Percentiles rank a stretch among this genome's conserved stretches.
These are phyloP conservation scores for Drosophila insularis DNA, from an alignment of 1,140 invertebrate genomes.

Conservation along the genomic window DNA sequence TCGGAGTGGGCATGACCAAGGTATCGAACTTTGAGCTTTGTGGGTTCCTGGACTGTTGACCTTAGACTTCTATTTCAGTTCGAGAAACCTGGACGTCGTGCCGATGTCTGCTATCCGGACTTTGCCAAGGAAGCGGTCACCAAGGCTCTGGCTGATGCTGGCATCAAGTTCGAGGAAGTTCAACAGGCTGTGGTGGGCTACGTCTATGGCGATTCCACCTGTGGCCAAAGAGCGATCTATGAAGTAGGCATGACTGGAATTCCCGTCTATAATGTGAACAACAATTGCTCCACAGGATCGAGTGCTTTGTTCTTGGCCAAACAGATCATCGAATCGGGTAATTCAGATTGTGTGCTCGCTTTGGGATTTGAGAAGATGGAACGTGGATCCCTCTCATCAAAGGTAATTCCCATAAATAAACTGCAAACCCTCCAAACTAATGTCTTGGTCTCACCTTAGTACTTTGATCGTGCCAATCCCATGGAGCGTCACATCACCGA, in stretches of 20 bases:
- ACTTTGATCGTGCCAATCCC: slow-evolving; percentile 94
- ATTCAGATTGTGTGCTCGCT: slow-evolving; percentile 93
- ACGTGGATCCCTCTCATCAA: slow-evolving; percentile 91
- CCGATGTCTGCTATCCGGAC: slow-evolving; percentile 95
- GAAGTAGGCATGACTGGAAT: slow-evolving; percentile 97
- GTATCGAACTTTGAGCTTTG: slow-evolving; percentile 81
- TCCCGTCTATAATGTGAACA: slow-evolving; percentile 99
- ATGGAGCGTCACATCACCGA: slow-evolving; percentile 95
- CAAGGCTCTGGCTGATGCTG: slow-evolving; percentile 95
- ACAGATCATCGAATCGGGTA: slow-evolving; percentile 93
- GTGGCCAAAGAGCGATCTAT: slow-evolving; percentile 96
- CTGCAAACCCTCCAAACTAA: not conserved
- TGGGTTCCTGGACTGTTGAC: not conserved
- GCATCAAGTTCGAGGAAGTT: slow-evolving; percentile 89
- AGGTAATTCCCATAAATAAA: slow-evolving; percentile 82
- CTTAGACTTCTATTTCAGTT: slow-evolving; percentile 69
- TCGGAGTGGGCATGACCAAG: slow-evolving; percentile 99
- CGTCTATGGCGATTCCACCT: slow-evolving; percentile 98
- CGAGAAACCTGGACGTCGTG: slow-evolving; percentile 91
- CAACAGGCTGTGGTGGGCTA: slow-evolving; percentile 96
- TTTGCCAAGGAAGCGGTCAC: slow-evolving; percentile 96
- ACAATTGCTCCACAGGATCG: slow-evolving; percentile 98
- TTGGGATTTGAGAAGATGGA: slow-evolving; percentile 99
- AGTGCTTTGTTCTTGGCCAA: slow-evolving; percentile 94
- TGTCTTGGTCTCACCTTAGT: slow-evolving; percentile 83